Evolutionary conservation across 2,797 vertebrate species (phyloP).

Genomic region (Acipenser oxyrinchus): DNA sequence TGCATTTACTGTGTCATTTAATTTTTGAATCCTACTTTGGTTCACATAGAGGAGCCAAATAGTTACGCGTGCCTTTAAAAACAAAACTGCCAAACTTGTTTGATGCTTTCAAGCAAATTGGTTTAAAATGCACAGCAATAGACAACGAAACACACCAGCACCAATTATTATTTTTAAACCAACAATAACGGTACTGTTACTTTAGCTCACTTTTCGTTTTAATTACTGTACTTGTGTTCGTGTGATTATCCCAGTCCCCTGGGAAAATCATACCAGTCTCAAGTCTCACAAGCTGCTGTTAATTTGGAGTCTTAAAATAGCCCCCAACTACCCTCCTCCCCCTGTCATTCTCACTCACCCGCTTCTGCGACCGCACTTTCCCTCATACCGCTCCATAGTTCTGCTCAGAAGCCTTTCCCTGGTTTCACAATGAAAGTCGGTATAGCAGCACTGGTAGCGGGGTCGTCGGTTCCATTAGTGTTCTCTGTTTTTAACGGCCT

Average conservation of each 20-base stretch:
- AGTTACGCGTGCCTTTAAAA: neutral
- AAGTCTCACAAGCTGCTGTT: conserved; percentile 34
- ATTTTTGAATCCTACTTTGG: conserved; percentile 13
- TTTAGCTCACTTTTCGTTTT: too few species aligned
- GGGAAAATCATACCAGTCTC: conserved; percentile 54
- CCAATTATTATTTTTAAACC: too few species aligned
- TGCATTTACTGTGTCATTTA: conserved; percentile 19
- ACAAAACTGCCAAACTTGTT: too few species aligned
- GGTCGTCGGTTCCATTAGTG: conserved; percentile 57
- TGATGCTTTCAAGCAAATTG: neutral
- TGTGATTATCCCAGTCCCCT: conserved; percentile 20
- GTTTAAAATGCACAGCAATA: neutral
- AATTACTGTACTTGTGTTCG: too few species aligned
- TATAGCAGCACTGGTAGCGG: conserved; percentile 58
- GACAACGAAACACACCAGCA: too few species aligned
- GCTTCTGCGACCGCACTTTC: conserved; percentile 20
- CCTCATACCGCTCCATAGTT: conserved; percentile 4
- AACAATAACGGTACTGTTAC: too few species aligned
- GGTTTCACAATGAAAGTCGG: conserved; percentile 67
- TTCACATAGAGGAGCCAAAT: conserved; percentile 23
- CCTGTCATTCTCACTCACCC: conserved; percentile 18
- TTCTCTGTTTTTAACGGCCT: conserved; percentile 72
- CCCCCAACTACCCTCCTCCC: conserved; percentile 14
- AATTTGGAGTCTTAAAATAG: conserved; percentile 64
- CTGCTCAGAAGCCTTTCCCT: neutral